Evolutionary conservation across 2,888 invertebrate species (phyloP).

Genomic region (Aquatica leii): DNA sequence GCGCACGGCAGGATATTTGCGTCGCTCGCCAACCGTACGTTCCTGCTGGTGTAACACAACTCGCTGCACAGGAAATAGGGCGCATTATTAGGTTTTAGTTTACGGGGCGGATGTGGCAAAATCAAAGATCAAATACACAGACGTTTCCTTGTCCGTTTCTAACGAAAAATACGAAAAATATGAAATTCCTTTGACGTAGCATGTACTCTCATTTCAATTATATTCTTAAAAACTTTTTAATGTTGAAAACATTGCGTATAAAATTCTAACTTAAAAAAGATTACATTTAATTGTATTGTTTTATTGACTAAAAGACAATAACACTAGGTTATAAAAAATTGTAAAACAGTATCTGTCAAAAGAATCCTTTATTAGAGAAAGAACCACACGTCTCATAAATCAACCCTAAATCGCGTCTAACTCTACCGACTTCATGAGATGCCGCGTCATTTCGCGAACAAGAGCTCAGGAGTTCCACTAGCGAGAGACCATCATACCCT

Average conservation of each 20-base stretch:
- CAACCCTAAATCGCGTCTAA: conserved; percentile 34
- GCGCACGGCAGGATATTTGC: conserved; percentile 52
- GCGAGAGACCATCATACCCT: conserved; percentile 26
- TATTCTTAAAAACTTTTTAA: too few relatives aligned
- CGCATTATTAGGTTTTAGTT: conserved; percentile 36
- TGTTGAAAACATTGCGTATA: too few relatives aligned
- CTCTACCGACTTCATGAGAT: conserved; percentile 34
- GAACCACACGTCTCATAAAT: conserved; percentile 33
- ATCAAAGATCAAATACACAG: conserved; percentile 32
- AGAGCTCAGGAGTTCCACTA: conserved; percentile 21
- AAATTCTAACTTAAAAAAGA: too few relatives aligned
- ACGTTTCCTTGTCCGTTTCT: too few relatives aligned
- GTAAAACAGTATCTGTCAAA: conserved; percentile 23
- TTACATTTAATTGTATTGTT: too few relatives aligned
- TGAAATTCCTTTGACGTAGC: too few relatives aligned
- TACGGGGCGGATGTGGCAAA: conserved; percentile 33
- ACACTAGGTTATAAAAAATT: neutral
- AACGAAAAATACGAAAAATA: too few relatives aligned
- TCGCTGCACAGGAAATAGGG: conserved; percentile 32
- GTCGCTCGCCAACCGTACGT: conserved; percentile 40
- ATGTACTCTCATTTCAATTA: too few relatives aligned
- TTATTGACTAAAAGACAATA: neutral
- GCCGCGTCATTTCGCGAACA: conserved; percentile 32
- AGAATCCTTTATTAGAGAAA: conserved; percentile 24
- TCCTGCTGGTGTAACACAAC: conserved; percentile 30